These are phyloP conservation scores for Chanos chanos DNA, from an alignment of 2,797 vertebrate genomes.

Conservation along the genomic window DNA sequence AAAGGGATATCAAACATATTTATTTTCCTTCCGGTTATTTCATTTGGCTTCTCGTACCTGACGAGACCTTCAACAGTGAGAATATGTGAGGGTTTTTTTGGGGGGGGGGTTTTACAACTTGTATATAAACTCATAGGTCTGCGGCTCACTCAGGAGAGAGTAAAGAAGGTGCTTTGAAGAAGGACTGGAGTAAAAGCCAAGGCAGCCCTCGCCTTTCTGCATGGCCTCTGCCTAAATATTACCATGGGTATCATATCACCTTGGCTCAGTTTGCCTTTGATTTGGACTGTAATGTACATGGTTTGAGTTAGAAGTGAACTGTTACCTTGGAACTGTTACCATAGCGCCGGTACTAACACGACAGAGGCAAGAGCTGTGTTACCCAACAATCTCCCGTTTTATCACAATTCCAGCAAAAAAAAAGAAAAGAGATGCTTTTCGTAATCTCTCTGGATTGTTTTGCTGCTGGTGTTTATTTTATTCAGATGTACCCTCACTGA, in stretches of 20 bases:
- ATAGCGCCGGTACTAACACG: conserved; percentile 13
- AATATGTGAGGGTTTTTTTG: too few relatives aligned
- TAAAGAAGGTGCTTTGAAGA: too few relatives aligned
- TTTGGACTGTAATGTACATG: conserved; percentile 24
- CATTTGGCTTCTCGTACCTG: too few relatives aligned
- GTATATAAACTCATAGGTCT: too few relatives aligned
- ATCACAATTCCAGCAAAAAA: neutral
- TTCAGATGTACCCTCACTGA: conserved; percentile 13
- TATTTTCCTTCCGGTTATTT: too few relatives aligned
- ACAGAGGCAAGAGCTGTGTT: conserved; percentile 7
- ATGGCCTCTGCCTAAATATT: neutral
- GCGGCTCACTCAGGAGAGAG: too few relatives aligned
- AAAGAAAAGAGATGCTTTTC: neutral
- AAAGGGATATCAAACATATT: too few relatives aligned
- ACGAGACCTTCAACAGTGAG: too few relatives aligned
- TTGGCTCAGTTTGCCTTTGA: conserved; percentile 17
- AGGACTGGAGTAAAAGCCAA: too few relatives aligned
- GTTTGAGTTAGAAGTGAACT: conserved; percentile 18
- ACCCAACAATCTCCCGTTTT: conserved; percentile 6
- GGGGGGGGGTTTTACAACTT: too few relatives aligned
- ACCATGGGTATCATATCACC: neutral
- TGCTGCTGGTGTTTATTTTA: conserved; percentile 34
- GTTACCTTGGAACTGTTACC: conserved; percentile 16
- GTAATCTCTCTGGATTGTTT: conserved; percentile 3
- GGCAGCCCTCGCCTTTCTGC: neutral